Evolutionary conservation across 2,113 vertebrate genomes (phyloP), one percentile per base, ranked within the genome.

Genomic region (Picathartes gymnocephalus): DNA sequence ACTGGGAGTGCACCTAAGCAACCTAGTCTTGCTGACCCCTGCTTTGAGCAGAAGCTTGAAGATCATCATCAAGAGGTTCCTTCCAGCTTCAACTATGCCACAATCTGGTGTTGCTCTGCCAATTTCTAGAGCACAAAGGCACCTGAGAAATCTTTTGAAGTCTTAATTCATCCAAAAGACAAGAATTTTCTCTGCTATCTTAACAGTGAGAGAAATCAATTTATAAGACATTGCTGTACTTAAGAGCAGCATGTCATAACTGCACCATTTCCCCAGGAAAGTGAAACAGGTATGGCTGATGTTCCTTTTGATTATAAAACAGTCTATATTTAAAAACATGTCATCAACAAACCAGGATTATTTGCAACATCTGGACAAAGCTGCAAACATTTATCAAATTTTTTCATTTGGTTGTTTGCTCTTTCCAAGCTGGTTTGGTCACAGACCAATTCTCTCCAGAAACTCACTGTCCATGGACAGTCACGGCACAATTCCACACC

Each of bases 311-410:
- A 28, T 90, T 92, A 87, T 65, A 90, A 95, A 94, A 76, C 37
- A 77, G 72, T 92, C 48, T 92, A 1, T 86, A 96, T 89, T 95
- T 96, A 72, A 96, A 97, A 94, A 94, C 3, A 3, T 5, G 11
- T 61, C 53, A 86, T 69, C 54, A 89, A 82, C 71, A 91, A 42
- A 69, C 11, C 37, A 81, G 51, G 18, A 47, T 65, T 82, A 77
- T 82, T 81, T 95, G 48, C 86, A 93, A 88, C 48, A 70, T 40
- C n/a, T 65, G n/a, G 39, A 88, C 23, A 90, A 90, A 82, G 62
- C 31, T 76, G 79, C 48, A 87, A 87, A 82, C 24, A n/a, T 42
- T 62, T 61, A 64, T 47, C 69, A 68, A 4, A 77, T 81, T 6
- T 87, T 89, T 81, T 74, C 31, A 72, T 83, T 69, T 37, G 53